Base-by-base conservation (phyloP, 2,888 invertebrate genomes). In the Chrysomela aeneicollis region DNA sequence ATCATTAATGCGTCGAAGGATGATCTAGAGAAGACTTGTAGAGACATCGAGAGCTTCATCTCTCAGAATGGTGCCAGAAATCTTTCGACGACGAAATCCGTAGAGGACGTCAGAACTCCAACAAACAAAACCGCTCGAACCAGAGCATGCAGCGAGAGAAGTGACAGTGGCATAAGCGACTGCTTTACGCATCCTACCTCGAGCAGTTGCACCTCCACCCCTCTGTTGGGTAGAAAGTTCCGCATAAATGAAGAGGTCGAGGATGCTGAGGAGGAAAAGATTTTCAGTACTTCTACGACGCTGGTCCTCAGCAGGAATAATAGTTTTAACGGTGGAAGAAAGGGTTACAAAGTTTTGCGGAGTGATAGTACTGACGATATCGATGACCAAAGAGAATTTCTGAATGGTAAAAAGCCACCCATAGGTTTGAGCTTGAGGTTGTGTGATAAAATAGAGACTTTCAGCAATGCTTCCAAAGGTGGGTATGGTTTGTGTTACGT, bases 81-180 rank as follows among this genome's bases (percentile, higher is more conserved):
- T 26, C 46, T 18, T 15, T 30, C 19, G 5, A 32, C 18, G 46
- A 15, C 15, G 15, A 57, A 51, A 8, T 2, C 47, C 47, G 26
- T 32, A 1, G 58, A 52, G 32, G 52, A 63, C 22, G 10, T 49
- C 22, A 46, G 17, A 15, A 32, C 30, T 2, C 35, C 52, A 47
- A 65, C 57, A 12, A 37, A 22, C 10, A 73, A 71, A 63, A 61
- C 62, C 8, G 61, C 73, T 0, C 69, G 68, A 63, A 71, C 69
- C n/a, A 73, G 80, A 70, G 78, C 77, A 19, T 86, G 85, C 72
- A 86, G 84, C 61, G 86, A 87, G 71, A 81, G 86, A 52, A 86
- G 86, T 73, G 87, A 87, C 71, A 86, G 86, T 42, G 86, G 86
- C 0, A 85, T 86, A 66, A 86, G 86, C 73, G 86, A 86, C 67